Conservation (phyloP, 2,888 invertebrate genomes). For the Ptilodon capucinus region DNA sequence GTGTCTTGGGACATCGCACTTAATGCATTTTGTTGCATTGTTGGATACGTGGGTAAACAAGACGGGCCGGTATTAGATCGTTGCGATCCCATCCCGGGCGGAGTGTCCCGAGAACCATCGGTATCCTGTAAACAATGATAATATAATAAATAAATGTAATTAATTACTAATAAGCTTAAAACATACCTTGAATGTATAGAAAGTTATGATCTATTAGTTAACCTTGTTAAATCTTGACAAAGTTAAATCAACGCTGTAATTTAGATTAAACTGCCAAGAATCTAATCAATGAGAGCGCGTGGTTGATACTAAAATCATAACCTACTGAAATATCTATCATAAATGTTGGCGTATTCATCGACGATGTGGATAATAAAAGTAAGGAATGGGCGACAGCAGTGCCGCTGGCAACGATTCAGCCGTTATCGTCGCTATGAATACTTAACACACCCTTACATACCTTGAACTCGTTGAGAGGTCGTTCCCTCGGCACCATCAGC, state of each 20-base stretch:
- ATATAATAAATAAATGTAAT: neutral
- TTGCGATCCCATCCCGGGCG: slow-evolving; percentile 49
- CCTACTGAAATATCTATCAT: neutral
- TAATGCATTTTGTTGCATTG: slow-evolving; percentile 48
- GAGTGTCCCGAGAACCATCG: slow-evolving; percentile 54
- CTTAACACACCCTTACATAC: slow-evolving; percentile 49
- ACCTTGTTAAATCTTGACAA: no score
- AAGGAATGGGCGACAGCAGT: slow-evolving; percentile 27
- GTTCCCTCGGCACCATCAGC: slow-evolving; percentile 85
- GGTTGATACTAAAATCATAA: slow-evolving; percentile 5
- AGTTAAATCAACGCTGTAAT: neutral
- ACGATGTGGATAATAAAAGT: slow-evolving; percentile 14
- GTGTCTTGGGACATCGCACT: slow-evolving; percentile 48
- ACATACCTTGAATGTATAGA: no score
- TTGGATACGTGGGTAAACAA: slow-evolving; percentile 44
- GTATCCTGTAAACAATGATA: slow-evolving; percentile 58
- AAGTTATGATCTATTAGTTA: no score
- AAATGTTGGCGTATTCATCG: slow-evolving; percentile 5
- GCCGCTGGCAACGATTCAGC: slow-evolving; percentile 57
- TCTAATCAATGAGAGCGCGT: neutral
- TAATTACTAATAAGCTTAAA: no score
- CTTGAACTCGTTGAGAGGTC: slow-evolving; percentile 79
- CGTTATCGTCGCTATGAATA: slow-evolving; percentile 63
- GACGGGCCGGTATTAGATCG: slow-evolving; percentile 47
- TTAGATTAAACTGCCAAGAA: neutral